Percentiles rank a stretch among this genome's conserved stretches.
Conservation (phyloP, 2,797 vertebrate species). For the Chaetophractus vellerosus region DNA sequence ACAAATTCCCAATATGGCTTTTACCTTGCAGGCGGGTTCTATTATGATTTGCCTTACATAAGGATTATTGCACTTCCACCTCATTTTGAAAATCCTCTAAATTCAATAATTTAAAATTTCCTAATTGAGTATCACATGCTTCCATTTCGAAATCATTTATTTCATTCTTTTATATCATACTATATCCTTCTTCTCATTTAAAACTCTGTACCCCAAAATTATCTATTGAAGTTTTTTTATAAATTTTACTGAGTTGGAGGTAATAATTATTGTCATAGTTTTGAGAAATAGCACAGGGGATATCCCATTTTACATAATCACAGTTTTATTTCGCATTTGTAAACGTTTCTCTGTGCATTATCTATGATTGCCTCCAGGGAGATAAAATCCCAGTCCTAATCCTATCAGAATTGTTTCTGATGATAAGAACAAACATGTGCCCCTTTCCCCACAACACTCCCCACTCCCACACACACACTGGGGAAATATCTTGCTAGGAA, state of each 20-base stretch:
- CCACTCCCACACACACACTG: neutral
- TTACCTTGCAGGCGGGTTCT: neutral
- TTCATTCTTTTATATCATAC: neutral
- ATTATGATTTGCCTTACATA: neutral
- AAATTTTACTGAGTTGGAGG: conserved; percentile 11
- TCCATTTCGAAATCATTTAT: conserved; percentile 25
- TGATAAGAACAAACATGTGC: neutral
- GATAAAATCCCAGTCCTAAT: neutral
- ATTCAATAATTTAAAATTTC: neutral
- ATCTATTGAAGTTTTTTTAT: neutral
- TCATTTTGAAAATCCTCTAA: conserved; percentile 31
- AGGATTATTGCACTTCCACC: neutral
- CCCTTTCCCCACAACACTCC: neutral
- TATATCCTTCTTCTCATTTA: neutral
- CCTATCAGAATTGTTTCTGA: conserved; percentile 44
- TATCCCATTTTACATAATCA: conserved; percentile 65
- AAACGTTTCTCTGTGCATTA: conserved; percentile 60
- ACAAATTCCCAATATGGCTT: neutral
- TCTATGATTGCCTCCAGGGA: conserved; percentile 15
- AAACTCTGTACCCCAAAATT: neutral
- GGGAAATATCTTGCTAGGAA: conserved; percentile 5
- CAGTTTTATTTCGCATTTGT: conserved; percentile 60
- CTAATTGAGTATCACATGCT: neutral
- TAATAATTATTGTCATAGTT: conserved; percentile 56
- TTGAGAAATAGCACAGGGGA: neutral